These are phyloP conservation scores for Cetonia aurata DNA, from an alignment of 2,888 invertebrate genomes.

Conservation along the genomic window DNA sequence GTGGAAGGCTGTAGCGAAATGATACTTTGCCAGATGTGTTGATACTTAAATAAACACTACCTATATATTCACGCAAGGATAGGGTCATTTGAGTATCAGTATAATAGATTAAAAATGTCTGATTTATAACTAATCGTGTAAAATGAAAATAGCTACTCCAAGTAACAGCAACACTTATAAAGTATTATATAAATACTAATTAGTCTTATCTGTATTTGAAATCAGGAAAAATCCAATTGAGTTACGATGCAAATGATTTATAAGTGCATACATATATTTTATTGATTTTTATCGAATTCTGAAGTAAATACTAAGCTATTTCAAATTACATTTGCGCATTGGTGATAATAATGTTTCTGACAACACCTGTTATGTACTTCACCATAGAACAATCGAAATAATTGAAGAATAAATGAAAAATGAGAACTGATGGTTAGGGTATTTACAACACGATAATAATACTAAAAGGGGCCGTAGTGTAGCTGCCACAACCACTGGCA, in stretches of 20 bases:
- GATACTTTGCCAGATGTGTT: constrained; percentile 47
- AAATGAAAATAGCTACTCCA: constrained; percentile 17
- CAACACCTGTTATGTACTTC: too few relatives aligned
- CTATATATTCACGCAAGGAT: background rate
- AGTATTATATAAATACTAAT: constrained; percentile 19
- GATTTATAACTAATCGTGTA: background rate
- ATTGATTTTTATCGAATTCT: constrained; percentile 10
- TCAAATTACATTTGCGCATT: too few relatives aligned
- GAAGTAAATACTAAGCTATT: constrained; percentile 10
- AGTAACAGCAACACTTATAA: constrained; percentile 25
- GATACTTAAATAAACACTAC: constrained; percentile 16
- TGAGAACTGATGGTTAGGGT: too few relatives aligned
- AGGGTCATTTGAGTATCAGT: background rate
- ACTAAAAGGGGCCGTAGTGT: too few relatives aligned
- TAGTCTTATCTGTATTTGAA: constrained; percentile 11
- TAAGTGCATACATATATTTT: background rate
- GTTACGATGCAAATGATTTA: constrained; percentile 18
- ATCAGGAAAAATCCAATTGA: constrained; percentile 19
- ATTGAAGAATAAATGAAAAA: too few relatives aligned
- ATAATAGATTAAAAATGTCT: constrained; percentile 2
- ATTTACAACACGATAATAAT: too few relatives aligned
- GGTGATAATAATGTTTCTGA: too few relatives aligned
- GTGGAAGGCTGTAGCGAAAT: constrained; percentile 47
- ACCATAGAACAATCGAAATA: too few relatives aligned
- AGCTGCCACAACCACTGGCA: too few relatives aligned